Conservation (phyloP, 2,797 vertebrate species). For the Thalassophryne amazonica region DNA sequence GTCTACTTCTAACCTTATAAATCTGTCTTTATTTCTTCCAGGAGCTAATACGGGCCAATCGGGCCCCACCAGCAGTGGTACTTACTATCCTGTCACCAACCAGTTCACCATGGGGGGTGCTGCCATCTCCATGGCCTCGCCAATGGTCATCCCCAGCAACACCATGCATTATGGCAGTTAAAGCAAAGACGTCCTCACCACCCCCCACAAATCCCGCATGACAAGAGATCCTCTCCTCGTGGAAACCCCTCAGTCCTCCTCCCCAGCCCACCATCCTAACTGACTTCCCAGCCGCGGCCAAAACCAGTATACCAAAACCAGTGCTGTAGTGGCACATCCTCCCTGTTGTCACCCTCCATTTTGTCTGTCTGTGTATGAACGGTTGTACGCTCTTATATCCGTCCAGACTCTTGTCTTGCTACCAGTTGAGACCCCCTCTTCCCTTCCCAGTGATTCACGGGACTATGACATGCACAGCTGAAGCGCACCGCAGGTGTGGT, state of each 20-base stretch:
- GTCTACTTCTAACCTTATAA: too few relatives aligned
- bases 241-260: neutral
- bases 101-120: slow-evolving; percentile 96
- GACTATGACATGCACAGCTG: slow-evolving; percentile 26
- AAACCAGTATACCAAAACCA: slow-evolving; percentile 78
- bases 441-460: neutral
- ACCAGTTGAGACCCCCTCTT: slow-evolving; percentile 10
- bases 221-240: slow-evolving; percentile 29
- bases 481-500: slow-evolving; percentile 19
- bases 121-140: slow-evolving; percentile 94
- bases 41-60: slow-evolving; percentile 85
- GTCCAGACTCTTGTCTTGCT: slow-evolving; percentile 57
- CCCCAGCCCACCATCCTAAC: neutral
- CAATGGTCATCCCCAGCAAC: slow-evolving; percentile 95
- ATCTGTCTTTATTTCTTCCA: slow-evolving; percentile 43
- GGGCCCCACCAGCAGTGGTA: slow-evolving; percentile 79
- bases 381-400: slow-evolving; percentile 50
- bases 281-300: slow-evolving; percentile 66
- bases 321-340: slow-evolving; percentile 57
- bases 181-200: slow-evolving; percentile 46
- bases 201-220: slow-evolving; percentile 61
- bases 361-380: slow-evolving; percentile 15
- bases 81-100: slow-evolving; percentile 90
- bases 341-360: slow-evolving; percentile 12
- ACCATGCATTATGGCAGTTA: slow-evolving; percentile 97